Percentiles rank a stretch among this genome's conserved stretches.
Conservation (phyloP, 2,888 invertebrate genomes). For the Drosophila leonis region DNA sequence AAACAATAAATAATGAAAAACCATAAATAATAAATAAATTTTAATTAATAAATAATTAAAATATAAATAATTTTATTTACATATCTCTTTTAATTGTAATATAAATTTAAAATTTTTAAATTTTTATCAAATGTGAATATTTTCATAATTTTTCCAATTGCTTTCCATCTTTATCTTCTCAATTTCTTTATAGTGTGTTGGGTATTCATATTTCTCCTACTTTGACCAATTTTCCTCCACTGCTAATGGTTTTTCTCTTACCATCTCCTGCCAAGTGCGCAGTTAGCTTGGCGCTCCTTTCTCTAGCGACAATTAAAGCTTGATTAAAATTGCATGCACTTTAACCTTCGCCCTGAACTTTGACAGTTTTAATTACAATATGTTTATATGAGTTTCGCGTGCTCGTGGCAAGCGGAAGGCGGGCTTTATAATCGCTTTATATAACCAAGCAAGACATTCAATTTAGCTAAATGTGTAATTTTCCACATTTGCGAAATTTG, state of each 20-base stretch:
- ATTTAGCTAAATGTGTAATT: slow-evolving; percentile 9
- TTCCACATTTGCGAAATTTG: neutral
- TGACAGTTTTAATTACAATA: slow-evolving; percentile 56
- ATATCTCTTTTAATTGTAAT: too few species aligned
- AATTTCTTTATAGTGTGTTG: neutral
- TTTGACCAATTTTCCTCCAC: neutral
- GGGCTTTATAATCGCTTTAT: slow-evolving; percentile 35
- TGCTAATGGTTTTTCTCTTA: slow-evolving; percentile 23
- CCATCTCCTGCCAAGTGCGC: slow-evolving; percentile 3
- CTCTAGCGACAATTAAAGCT: slow-evolving; percentile 58
- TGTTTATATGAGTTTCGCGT: slow-evolving; percentile 56
- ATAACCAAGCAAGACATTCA: slow-evolving; percentile 19
- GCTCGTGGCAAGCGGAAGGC: slow-evolving; percentile 34
- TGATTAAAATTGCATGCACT: slow-evolving; percentile 72
- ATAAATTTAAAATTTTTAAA: too few species aligned
- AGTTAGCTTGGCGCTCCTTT: neutral
- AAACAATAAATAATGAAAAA: too few species aligned
- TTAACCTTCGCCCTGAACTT: slow-evolving; percentile 77
- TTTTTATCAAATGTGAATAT: too few species aligned
- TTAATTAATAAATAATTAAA: too few species aligned
- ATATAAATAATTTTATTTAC: too few species aligned
- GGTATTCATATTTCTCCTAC: neutral
- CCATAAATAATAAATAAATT: too few species aligned
- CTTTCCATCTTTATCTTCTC: too few species aligned
- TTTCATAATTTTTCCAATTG: neutral